These are phyloP conservation scores for Bombylius discolor DNA, from an alignment of 2,888 invertebrate species.

Conservation along the genomic window DNA sequence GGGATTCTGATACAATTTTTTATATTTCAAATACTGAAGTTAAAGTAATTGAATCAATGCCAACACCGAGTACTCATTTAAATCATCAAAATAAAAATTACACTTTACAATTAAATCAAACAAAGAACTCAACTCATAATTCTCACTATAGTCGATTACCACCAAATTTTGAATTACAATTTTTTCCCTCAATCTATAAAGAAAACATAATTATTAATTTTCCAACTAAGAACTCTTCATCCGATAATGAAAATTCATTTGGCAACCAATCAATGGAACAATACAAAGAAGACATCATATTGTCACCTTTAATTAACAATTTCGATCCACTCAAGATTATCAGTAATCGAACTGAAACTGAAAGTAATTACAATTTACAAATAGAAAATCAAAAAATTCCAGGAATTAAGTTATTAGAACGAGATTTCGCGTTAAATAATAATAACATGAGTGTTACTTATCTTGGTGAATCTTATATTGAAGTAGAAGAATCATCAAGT, in stretches of 20 bases:
- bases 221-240: not conserved
- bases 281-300: conserved; percentile 16
- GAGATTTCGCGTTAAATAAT: conserved; percentile 1
- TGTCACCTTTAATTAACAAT: not conserved
- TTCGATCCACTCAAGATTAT: conserved; percentile 14
- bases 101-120: not conserved
- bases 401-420: not conserved
- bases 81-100: not conserved
- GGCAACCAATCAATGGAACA: conserved; percentile 34
- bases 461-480: conserved; percentile 36
- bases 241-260: conserved; percentile 25
- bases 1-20: conserved; percentile 37
- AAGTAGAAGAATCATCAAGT: conserved; percentile 28
- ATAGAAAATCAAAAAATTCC: not conserved
- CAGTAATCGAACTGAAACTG: conserved; percentile 1
- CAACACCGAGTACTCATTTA: conserved; percentile 19
- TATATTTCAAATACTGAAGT: conserved; percentile 38
- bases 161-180: not conserved
- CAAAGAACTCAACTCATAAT: not conserved
- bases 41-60: conserved; percentile 34
- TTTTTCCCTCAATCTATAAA: too few species aligned
- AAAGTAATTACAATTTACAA: not conserved
- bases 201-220: too few species aligned
- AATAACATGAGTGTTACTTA: conserved; percentile 28
- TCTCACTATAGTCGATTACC: not conserved